Evolutionary conservation across 2,113 vertebrate species (phyloP).

Genomic region (Corapipo altera): DNA sequence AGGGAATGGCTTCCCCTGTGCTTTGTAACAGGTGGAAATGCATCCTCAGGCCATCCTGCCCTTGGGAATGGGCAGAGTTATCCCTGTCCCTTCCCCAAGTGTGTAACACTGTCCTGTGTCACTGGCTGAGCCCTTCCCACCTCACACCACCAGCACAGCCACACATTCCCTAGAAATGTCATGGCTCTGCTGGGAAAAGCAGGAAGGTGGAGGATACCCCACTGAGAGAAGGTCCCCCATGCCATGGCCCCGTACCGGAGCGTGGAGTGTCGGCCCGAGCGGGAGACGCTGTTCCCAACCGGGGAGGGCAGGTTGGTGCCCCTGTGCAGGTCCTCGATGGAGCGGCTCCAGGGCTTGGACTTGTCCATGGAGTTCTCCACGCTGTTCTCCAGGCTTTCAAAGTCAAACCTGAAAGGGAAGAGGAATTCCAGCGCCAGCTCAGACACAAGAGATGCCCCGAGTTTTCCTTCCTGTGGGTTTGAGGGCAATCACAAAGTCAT

Average conservation of each 20-base stretch:
- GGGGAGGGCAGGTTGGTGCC: conserved; percentile 85
- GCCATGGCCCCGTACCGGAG: conserved; percentile 67
- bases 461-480: background rate
- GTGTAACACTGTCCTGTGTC: fast-evolving
- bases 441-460: fast-evolving
- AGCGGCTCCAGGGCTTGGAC: conserved; percentile 91
- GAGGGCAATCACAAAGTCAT: fast-evolving
- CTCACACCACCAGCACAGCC: fast-evolving
- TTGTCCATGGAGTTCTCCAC: conserved; percentile 87
- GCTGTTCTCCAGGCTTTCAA: conserved; percentile 87
- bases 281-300: conserved; percentile 83
- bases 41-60: background rate
- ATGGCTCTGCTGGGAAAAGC: background rate
- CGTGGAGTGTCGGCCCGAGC: conserved; percentile 85
- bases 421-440: background rate
- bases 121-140: background rate
- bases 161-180: fast-evolving
- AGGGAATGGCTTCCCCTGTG: background rate
- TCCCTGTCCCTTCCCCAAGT: background rate
- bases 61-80: background rate
- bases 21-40: background rate
- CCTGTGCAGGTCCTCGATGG: conserved; percentile 94
- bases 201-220: background rate
- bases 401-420: conserved; percentile 85
- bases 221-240: fast-evolving